A percentile compares a stretch with the other conserved stretches of the same genome.
Conservation (phyloP, 2,888 invertebrate genomes). For the Eremobia ochroleuca region DNA sequence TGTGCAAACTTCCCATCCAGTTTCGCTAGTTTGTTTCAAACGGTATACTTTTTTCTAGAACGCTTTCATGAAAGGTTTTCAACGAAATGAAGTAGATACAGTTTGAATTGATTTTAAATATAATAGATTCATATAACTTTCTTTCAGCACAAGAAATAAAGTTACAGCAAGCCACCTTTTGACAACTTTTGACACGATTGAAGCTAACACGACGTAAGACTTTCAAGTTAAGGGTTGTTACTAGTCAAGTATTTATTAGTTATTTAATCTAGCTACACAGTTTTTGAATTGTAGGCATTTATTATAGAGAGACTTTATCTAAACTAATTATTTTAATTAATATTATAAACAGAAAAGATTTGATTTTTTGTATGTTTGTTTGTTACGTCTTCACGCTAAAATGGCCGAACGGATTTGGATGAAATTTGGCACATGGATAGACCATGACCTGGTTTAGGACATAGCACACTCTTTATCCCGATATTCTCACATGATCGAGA, state of each 20-base stretch:
- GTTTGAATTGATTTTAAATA: conserved; percentile 40
- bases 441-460: background rate
- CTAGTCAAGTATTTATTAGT: background rate
- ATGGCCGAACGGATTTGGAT: background rate
- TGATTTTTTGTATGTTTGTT: too few species aligned
- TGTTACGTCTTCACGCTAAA: too few species aligned
- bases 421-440: too few species aligned
- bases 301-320: background rate
- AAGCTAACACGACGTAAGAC: background rate
- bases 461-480: too few species aligned
- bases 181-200: conserved; percentile 4
- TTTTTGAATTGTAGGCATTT: background rate
- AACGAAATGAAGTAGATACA: conserved; percentile 29
- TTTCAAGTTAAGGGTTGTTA: background rate
- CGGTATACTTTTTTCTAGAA: conserved; percentile 46
- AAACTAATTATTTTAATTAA: too few species aligned
- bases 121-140: conserved; percentile 36
- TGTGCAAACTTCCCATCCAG: conserved; percentile 66
- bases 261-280: background rate
- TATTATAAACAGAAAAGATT: too few species aligned
- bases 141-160: conserved; percentile 2
- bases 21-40: conserved; percentile 61
- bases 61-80: conserved; percentile 35
- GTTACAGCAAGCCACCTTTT: conserved; percentile 4
- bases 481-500: too few species aligned